phyloP scores from a whole-genome alignment of 1,140 invertebrate species.

The Bicyclus anynana region DNA sequence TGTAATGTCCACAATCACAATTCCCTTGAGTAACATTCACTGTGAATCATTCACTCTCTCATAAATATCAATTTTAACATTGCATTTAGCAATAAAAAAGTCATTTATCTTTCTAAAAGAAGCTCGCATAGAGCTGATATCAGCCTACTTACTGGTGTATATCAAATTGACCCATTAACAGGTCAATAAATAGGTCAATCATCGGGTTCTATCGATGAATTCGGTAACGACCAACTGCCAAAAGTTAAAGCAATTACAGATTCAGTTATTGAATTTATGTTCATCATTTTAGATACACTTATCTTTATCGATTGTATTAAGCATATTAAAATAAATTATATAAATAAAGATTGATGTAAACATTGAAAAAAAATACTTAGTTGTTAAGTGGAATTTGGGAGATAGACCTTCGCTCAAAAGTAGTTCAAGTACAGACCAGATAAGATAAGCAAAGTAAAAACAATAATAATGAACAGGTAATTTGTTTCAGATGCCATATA shows the following conservation, averaged over 20 bases:
- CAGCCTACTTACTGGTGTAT: conserved; percentile 13
- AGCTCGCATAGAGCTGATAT: conserved; percentile 17
- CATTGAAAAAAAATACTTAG: neutral
- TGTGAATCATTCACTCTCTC: conserved; percentile 14
- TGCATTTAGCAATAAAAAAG: conserved; percentile 15
- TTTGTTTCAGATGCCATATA: conserved; percentile 86
- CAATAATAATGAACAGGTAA: neutral
- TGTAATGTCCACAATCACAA: neutral
- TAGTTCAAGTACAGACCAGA: neutral
- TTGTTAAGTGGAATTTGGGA: neutral
- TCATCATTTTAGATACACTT: neutral
- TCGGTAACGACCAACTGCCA: neutral
- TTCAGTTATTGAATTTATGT: neutral
- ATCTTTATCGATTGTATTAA: neutral
- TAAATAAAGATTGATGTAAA: no score
- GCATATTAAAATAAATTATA: neutral
- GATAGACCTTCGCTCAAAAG: neutral
- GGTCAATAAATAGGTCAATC: conserved; percentile 28
- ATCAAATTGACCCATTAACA: conserved; percentile 20
- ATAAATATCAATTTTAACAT: conserved; percentile 21
- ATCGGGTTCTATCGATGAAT: conserved; percentile 12
- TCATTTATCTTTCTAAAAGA: conserved; percentile 18
- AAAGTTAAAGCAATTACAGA: neutral
- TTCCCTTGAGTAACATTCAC: neutral
- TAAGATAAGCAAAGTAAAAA: neutral